Conservation (phyloP, 2,113 vertebrate species). For the Setophaga kirtlandii region DNA sequence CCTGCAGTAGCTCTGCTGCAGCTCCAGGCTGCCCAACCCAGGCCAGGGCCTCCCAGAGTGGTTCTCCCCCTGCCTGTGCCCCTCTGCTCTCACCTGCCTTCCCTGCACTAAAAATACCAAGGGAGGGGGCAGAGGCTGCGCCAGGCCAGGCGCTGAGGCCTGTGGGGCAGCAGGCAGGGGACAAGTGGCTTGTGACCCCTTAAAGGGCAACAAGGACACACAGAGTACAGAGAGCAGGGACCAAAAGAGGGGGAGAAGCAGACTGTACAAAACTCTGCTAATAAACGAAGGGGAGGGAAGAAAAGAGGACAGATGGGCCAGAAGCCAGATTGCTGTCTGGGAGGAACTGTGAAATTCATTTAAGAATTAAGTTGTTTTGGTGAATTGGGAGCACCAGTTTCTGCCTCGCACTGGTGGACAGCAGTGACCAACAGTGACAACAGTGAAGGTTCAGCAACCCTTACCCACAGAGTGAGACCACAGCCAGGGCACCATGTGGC, state of each 20-base stretch:
- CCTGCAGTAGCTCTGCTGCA: neutral
- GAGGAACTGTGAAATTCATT: neutral
- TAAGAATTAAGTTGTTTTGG: neutral
- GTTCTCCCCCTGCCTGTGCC: conserved; percentile 3
- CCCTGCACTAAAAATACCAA: neutral
- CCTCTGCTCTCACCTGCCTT: conserved; percentile 37
- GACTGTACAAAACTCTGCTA: neutral
- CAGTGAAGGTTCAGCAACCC: neutral
- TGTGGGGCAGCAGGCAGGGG: neutral
- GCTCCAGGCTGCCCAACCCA: neutral
- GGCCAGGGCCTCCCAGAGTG: neutral
- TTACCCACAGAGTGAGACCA: neutral
- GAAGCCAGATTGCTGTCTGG: neutral
- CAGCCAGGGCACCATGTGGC: neutral
- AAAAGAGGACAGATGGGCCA: neutral
- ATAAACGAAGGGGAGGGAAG: neutral
- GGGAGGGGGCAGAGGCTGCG: neutral
- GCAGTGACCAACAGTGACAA: neutral
- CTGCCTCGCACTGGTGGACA: neutral
- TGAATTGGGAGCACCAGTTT: neutral
- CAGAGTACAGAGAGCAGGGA: neutral
- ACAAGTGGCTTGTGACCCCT: neutral
- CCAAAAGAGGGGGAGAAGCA: neutral
- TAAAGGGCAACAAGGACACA: neutral
- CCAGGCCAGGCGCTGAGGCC: neutral